A percentile compares a stretch with the other conserved stretches of the same genome.
These are phyloP conservation scores for Nematopogon swammerdamellus DNA, from an alignment of 2,888 invertebrate species.

Conservation along the genomic window DNA sequence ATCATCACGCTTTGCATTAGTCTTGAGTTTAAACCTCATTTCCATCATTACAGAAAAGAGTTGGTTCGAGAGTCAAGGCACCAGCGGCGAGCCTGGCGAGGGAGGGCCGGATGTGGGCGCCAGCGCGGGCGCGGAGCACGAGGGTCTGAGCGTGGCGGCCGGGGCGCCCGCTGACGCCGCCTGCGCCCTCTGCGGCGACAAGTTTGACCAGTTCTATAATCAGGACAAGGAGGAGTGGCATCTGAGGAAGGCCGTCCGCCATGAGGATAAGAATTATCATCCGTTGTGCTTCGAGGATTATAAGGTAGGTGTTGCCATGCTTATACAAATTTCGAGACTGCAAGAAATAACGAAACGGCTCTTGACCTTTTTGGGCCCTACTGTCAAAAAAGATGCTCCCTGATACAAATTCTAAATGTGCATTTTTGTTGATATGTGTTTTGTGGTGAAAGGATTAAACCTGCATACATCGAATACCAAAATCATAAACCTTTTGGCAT, in stretches of 20 bases:
- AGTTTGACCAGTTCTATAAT: constrained; percentile 93
- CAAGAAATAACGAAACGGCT: too few species aligned
- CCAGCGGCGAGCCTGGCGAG: constrained; percentile 22
- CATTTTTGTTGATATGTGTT: too few species aligned
- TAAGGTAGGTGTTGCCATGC: constrained; percentile 57
- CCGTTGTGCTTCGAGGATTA: constrained; percentile 88
- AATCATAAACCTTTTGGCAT: too few species aligned
- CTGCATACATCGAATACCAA: too few species aligned
- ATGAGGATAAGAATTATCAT: constrained; percentile 79
- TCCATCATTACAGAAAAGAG: constrained; percentile 74
- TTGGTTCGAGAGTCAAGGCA: constrained; percentile 76
- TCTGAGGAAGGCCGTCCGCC: constrained; percentile 75
- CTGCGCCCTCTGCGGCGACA: constrained; percentile 91
- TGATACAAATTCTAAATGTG: too few species aligned
- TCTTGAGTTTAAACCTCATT: too few species aligned
- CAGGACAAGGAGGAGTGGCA: constrained; percentile 99
- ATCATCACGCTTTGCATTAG: too few species aligned
- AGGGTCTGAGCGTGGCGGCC: constrained; percentile 69
- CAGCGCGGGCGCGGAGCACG: constrained; percentile 39
- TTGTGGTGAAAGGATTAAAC: too few species aligned
- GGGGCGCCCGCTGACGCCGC: constrained; percentile 62
- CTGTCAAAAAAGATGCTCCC: not conserved
- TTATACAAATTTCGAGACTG: not conserved
- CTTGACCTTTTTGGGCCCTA: not conserved
- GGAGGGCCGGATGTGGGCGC: constrained; percentile 43